phyloP scores from a whole-genome alignment of 1,140 invertebrate genomes.

The Helicoverpa zea region DNA sequence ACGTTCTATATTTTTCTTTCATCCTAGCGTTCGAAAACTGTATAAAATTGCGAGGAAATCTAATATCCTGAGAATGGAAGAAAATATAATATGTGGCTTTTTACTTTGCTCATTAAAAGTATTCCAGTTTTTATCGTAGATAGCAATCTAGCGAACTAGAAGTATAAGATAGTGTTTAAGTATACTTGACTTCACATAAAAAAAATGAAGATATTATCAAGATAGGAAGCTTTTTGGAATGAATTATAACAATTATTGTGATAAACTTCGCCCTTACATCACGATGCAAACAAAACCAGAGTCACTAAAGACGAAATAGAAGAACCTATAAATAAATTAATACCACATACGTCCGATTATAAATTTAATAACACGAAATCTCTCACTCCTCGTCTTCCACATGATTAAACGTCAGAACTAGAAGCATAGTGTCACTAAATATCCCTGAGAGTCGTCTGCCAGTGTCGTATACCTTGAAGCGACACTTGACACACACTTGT shows the following conservation, averaged over 20 bases:
- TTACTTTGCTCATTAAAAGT: no score
- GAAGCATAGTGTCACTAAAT: slow-evolving; percentile 44
- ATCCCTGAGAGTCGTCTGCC: slow-evolving; percentile 30
- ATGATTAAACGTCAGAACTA: slow-evolving; percentile 38
- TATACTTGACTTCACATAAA: no score
- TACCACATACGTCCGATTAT: not conserved
- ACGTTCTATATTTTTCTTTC: not conserved
- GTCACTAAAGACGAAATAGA: not conserved
- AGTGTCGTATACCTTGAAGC: slow-evolving; percentile 28
- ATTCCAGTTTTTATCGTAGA: no score
- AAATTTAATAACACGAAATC: slow-evolving; percentile 5
- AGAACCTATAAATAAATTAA: no score
- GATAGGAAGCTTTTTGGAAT: no score
- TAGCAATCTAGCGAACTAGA: no score
- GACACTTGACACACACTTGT: slow-evolving; percentile 40
- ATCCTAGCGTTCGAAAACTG: not conserved
- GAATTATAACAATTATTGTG: no score
- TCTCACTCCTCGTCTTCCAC: not conserved
- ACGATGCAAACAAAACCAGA: not conserved
- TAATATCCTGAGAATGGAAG: not conserved
- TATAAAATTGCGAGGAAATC: not conserved
- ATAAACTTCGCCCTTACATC: no score
- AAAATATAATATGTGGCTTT: not conserved
- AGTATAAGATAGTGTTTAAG: no score
- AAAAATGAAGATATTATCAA: no score